Conservation (phyloP, 2,113 vertebrate species). For the Entelurus aequoreus region DNA sequence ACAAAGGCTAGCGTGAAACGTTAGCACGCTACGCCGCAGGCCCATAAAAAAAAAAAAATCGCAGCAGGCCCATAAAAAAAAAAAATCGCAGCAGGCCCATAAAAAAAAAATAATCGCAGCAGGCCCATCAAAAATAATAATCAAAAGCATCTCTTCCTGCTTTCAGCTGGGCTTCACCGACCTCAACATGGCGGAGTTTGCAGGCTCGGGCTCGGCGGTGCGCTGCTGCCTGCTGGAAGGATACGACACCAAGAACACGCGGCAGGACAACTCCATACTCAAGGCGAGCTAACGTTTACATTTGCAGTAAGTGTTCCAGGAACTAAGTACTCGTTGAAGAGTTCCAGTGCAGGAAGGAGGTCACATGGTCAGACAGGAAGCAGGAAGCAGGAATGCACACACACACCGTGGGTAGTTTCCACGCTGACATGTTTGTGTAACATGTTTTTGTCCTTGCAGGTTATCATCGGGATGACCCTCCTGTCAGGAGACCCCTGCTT, state of each 20-base stretch:
- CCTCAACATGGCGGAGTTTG: conserved; percentile 97
- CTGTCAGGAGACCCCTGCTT: conserved; percentile 97
- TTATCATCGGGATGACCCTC: conserved; percentile 94
- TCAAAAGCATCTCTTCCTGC: not conserved
- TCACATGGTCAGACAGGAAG: not conserved
- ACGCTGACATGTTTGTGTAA: no score
- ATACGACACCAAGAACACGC: conserved; percentile 96
- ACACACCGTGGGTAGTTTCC: no score
- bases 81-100: no score
- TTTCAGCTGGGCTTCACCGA: conserved; percentile 92
- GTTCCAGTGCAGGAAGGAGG: not conserved
- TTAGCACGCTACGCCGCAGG: no score
- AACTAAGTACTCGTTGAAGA: no score
- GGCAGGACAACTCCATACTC: conserved; percentile 98
- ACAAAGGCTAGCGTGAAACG: no score
- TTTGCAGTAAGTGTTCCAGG: no score
- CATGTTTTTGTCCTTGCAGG: conserved; percentile 57
- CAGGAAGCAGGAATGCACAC: not conserved
- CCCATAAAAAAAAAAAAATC: no score
- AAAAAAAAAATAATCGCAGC: no score
- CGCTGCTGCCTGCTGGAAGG: conserved; percentile 97
- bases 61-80: no score
- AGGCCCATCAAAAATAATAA: no score
- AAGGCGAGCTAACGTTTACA: conserved; percentile 71
- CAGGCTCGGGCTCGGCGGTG: conserved; percentile 89